Evolutionary conservation across 2,888 invertebrate species (phyloP).

Genomic region (Torymus aiolomorphi): DNA sequence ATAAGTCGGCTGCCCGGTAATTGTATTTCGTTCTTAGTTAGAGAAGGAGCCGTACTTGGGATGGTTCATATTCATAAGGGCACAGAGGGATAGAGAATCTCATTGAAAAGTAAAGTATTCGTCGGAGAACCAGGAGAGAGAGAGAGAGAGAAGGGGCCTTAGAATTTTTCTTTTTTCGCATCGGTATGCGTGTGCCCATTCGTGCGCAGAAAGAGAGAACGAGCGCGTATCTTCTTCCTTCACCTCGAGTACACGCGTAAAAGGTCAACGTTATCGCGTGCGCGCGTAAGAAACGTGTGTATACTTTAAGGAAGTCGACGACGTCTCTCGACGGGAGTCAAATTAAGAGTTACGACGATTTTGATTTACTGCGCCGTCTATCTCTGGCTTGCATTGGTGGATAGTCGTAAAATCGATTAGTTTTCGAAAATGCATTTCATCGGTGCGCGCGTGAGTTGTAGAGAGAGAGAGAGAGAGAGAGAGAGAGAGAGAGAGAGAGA

Average conservation of each 20-base stretch:
- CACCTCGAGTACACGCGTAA: neutral
- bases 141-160: neutral
- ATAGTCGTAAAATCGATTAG: too few species aligned
- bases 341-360: slow-evolving; percentile 17
- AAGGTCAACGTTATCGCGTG: neutral
- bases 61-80: slow-evolving; percentile 46
- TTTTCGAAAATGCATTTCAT: neutral
- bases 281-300: too few species aligned
- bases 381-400: neutral
- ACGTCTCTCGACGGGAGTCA: neutral
- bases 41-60: slow-evolving; percentile 6
- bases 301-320: neutral
- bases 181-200: neutral
- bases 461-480: too few species aligned
- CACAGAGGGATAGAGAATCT: neutral
- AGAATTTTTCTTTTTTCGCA: slow-evolving; percentile 14
- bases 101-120: slow-evolving; percentile 17
- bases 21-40: slow-evolving; percentile 46
- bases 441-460: too few species aligned
- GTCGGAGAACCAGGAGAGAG: neutral
- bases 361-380: neutral
- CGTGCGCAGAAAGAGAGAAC: too few species aligned
- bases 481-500: too few species aligned
- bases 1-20: slow-evolving; percentile 20
- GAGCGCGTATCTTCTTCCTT: too few species aligned